Evolutionary conservation across 1,140 invertebrate species (phyloP), one percentile per base, ranked within the genome.

Genomic region (Cherax quadricarinatus): DNA sequence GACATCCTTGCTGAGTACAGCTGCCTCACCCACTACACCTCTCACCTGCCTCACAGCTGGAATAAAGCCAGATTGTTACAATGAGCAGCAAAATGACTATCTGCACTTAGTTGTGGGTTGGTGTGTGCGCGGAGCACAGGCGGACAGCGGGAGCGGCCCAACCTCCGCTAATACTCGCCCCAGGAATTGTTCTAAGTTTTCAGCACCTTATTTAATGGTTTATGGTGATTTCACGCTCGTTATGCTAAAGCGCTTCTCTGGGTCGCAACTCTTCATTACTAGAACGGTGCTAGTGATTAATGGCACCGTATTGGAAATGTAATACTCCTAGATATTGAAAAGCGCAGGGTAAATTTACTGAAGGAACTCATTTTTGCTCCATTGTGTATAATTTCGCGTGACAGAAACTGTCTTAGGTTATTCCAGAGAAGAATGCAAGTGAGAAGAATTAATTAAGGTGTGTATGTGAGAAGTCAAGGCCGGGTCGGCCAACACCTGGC

Each of bases 221-320:
- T 75, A 75, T 75, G 70, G 70, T 30, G 70, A 75, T 75, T 75
- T 75, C 30, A 75, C 70, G 70, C n/a, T 30, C 24, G 70, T 75
- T 30, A 75, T 75, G n/a, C 24, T 12, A 1, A 24, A 30, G 70
- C n/a, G 70, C n/a, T 30, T 24, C 70, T 75, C 12, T 1, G 70
- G n/a, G 21, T 12, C 9, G n/a, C 21, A 75, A 75, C n/a, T 75
- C 12, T 7, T 30, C 12, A 75, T 75, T 21, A 75, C 70, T 21
- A 30, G 70, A 2, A 66, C 21, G 14, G 5, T 66, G 21, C 62
- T 18, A 21, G 62, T 66, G 62, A 66, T 66, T 66, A 66, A 66
- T 66, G 62, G 16, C 62, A 6, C 62, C 62, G 21, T 66, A 66
- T 21, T 6, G 14, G 62, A 18, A 14, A 21, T 21, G 5, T 21